A percentile compares a stretch with the other conserved stretches of the same genome.
These are phyloP conservation scores for Platypus cylindrus DNA, from an alignment of 2,888 invertebrate species.

Conservation along the genomic window DNA sequence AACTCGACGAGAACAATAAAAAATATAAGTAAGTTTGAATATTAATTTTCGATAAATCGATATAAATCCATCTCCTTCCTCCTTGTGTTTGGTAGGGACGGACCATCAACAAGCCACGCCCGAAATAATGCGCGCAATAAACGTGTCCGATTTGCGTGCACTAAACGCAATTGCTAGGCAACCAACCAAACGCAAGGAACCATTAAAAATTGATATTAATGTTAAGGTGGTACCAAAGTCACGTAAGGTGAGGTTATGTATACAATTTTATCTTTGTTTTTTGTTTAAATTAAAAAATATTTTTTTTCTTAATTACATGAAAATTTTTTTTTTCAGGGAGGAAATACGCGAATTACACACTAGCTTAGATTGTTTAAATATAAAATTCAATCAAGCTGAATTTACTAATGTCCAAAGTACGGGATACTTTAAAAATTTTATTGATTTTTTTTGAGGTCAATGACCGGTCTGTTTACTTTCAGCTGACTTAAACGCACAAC, in stretches of 20 bases:
- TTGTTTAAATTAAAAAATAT: no score
- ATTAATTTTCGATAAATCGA: no score
- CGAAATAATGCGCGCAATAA: slow-evolving; percentile 25
- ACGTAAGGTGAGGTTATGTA: slow-evolving; percentile 33
- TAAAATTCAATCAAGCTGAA: slow-evolving; percentile 32
- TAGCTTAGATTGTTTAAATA: slow-evolving; percentile 57
- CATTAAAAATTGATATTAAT: slow-evolving; percentile 66
- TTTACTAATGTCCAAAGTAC: slow-evolving; percentile 22
- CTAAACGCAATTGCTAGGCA: no score
- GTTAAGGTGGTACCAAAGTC: slow-evolving; percentile 59
- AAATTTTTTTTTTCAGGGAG: slow-evolving; percentile 49
- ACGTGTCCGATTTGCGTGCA: slow-evolving; percentile 36
- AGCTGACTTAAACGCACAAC: slow-evolving; percentile 7
- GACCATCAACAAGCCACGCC: slow-evolving; percentile 19
- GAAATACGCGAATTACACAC: slow-evolving; percentile 70
- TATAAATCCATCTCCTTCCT: slow-evolving; percentile 5
- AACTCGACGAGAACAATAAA: slow-evolving; percentile 77
- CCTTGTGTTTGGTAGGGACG: slow-evolving; percentile 36
- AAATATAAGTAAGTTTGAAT: slow-evolving; percentile 68
- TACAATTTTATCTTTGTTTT: no score
- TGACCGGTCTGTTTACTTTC: no score
- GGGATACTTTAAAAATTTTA: slow-evolving; percentile 23
- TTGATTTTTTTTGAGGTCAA: no score
- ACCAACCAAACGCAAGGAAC: slow-evolving; percentile 46
- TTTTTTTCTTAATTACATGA: no score